Percentiles rank a stretch among this genome's conserved stretches.
These are phyloP conservation scores for Rhizoglyphus robini DNA, from an alignment of 1,140 invertebrate species.

Conservation along the genomic window DNA sequence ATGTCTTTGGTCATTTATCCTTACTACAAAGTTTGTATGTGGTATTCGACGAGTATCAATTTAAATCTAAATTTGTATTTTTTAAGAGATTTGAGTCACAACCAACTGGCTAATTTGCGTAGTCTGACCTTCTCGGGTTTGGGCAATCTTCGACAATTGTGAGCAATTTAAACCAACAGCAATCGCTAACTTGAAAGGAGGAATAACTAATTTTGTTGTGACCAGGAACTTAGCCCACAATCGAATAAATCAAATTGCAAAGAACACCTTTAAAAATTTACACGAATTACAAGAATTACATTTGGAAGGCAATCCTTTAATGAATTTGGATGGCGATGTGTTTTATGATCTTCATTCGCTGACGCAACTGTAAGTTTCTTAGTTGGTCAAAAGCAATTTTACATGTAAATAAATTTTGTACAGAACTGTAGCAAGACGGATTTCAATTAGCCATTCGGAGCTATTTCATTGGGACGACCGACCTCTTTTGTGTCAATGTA, in stretches of 20 bases:
- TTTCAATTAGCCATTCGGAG: background rate
- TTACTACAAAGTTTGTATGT: background rate
- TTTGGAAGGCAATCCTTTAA: background rate
- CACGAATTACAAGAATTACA: background rate
- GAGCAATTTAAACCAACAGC: background rate
- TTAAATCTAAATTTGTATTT: background rate
- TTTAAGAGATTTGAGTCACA: background rate
- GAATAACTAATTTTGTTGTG: background rate
- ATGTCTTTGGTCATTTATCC: background rate
- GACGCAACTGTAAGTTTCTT: background rate
- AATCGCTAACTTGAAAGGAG: background rate
- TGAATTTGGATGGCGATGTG: background rate
- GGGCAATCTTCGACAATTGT: background rate
- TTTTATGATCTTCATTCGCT: background rate
- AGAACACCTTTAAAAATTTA: background rate
- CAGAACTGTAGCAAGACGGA: background rate
- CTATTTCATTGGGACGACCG: no score
- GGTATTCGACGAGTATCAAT: background rate
- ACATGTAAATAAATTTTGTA: background rate
- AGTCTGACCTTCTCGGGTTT: background rate
- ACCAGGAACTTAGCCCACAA: background rate
- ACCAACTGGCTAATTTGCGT: background rate
- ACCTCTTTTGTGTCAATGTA: background rate
- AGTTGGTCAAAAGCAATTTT: background rate
- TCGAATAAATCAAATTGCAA: background rate